Percentiles rank a stretch among this genome's conserved stretches.
These are phyloP conservation scores for Spodoptera picta DNA, from an alignment of 2,888 invertebrate species.

Conservation along the genomic window DNA sequence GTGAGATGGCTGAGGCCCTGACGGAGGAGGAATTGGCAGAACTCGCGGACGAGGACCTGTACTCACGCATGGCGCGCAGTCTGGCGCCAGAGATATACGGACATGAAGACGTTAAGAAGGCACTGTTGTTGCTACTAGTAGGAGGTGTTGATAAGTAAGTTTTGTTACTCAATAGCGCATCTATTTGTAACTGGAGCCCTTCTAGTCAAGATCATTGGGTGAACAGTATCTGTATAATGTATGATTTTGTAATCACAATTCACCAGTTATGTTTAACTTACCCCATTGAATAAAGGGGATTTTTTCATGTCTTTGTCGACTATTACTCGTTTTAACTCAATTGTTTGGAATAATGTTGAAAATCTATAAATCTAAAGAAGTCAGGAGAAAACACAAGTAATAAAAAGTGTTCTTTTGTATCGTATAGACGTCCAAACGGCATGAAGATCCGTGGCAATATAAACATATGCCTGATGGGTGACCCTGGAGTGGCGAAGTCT, in stretches of 20 bases:
- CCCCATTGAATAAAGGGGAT: too few relatives aligned
- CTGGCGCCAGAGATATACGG: slow-evolving; percentile 99
- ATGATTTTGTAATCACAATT: too few relatives aligned
- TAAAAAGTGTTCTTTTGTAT: background rate
- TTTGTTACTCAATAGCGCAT: background rate
- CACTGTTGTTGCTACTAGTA: slow-evolving; percentile 96
- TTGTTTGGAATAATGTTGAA: too few relatives aligned
- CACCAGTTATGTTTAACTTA: too few relatives aligned
- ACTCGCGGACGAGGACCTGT: slow-evolving; percentile 96
- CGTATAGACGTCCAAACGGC: slow-evolving; percentile 92
- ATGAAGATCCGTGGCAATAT: slow-evolving; percentile 99
- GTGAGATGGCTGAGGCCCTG: slow-evolving; percentile 92
- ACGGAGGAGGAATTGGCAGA: slow-evolving; percentile 94
- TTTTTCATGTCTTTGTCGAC: too few relatives aligned
- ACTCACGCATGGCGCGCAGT: slow-evolving; percentile 96
- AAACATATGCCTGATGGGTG: slow-evolving; percentile 99
- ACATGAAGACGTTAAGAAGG: slow-evolving; percentile 99
- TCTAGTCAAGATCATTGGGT: background rate
- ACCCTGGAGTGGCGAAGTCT: slow-evolving; percentile 99
- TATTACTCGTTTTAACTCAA: too few relatives aligned
- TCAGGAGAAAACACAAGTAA: too few relatives aligned
- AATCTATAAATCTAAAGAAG: too few relatives aligned
- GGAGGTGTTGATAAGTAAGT: slow-evolving; percentile 94
- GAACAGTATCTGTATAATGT: too few relatives aligned
- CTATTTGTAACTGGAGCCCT: too few relatives aligned